Conservation (phyloP, 2,113 vertebrate species). For the Antennarius striatus region DNA sequence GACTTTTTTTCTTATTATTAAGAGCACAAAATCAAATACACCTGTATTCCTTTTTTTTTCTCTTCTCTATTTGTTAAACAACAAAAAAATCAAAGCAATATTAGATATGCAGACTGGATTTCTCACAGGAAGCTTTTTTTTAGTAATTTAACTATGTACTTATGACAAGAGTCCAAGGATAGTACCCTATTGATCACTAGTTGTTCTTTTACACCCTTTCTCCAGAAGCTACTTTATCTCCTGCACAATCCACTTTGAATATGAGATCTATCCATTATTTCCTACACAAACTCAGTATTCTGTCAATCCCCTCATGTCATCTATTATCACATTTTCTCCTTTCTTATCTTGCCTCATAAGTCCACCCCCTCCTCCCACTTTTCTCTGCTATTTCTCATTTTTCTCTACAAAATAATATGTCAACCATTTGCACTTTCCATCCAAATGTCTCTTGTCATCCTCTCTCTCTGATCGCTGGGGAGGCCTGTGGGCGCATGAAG, state of each 20-base stretch:
- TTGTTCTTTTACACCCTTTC: neutral
- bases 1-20: too few relatives aligned
- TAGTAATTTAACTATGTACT: too few relatives aligned
- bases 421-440: slow-evolving; percentile 44
- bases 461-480: slow-evolving; percentile 37
- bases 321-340: slow-evolving; percentile 40
- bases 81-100: too few relatives aligned
- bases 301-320: slow-evolving; percentile 38
- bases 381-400: slow-evolving; percentile 48
- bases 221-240: neutral
- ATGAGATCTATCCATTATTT: slow-evolving; percentile 4
- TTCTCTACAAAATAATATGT: slow-evolving; percentile 37
- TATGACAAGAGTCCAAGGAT: too few relatives aligned
- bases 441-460: slow-evolving; percentile 50
- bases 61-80: too few relatives aligned
- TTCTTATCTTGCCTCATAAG: slow-evolving; percentile 48
- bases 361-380: slow-evolving; percentile 5
- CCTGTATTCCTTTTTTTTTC: too few relatives aligned
- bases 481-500: slow-evolving; percentile 6
- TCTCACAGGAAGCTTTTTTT: too few relatives aligned
- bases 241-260: neutral
- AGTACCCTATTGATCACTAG: too few relatives aligned
- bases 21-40: too few relatives aligned
- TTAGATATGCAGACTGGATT: too few relatives aligned
- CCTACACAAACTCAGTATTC: slow-evolving; percentile 12